These are phyloP conservation scores for Latrodectus hesperus DNA, from an alignment of 2,888 invertebrate genomes.

Conservation along the genomic window DNA sequence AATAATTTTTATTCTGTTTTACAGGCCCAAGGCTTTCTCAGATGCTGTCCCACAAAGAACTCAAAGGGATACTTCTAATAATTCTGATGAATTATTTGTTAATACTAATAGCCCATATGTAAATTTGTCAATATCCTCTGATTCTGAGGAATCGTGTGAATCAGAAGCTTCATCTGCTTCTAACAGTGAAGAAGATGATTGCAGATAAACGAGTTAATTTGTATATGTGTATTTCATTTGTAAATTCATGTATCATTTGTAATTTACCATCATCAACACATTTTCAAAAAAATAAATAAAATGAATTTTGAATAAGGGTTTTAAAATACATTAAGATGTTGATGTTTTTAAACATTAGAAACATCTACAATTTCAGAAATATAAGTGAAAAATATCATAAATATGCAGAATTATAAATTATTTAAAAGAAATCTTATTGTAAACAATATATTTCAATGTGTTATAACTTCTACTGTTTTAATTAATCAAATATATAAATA, in stretches of 20 bases:
- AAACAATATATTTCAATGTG: too few species aligned
- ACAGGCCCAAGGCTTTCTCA: constrained; percentile 49
- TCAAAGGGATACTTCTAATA: not conserved
- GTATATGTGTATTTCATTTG: not conserved
- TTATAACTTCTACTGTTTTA: too few species aligned
- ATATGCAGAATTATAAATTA: too few species aligned
- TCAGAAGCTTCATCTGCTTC: constrained; percentile 16
- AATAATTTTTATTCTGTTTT: constrained; percentile 5
- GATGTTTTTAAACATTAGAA: too few species aligned
- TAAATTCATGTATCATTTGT: not conserved
- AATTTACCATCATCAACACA: constrained; percentile 9
- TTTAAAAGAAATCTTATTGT: too few species aligned
- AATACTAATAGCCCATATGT: constrained; percentile 60
- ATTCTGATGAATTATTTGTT: constrained; percentile 55
- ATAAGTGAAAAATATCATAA: too few species aligned
- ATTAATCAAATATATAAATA: too few species aligned
- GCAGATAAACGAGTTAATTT: constrained; percentile 21
- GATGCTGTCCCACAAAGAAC: not conserved
- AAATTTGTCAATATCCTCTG: not conserved
- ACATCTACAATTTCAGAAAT: too few species aligned
- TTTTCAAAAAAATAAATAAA: not conserved
- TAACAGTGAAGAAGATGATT: constrained; percentile 19
- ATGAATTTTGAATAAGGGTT: not conserved
- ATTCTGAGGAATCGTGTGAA: not conserved
- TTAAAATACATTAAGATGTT: too few species aligned